phyloP scores from a whole-genome alignment of 1,140 invertebrate genomes.

The Brachionus koreanus region DNA sequence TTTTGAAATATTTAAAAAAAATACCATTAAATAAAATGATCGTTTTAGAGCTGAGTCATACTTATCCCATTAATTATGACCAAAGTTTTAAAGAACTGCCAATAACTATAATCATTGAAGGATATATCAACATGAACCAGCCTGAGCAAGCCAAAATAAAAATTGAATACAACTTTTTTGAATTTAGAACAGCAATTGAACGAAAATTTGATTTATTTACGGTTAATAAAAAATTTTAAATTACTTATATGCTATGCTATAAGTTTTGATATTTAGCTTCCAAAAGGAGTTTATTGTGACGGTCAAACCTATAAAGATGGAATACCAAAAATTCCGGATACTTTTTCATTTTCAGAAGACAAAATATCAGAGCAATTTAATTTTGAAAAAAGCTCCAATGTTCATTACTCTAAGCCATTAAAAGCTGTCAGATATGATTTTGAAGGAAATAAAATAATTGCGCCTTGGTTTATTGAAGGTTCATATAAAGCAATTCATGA shows the following conservation, averaged over 20 bases:
- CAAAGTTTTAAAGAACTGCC: background rate
- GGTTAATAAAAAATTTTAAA: too few species aligned
- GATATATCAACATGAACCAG: background rate
- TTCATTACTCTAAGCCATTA: background rate
- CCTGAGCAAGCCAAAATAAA: background rate
- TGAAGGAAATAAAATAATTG: background rate
- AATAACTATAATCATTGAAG: background rate
- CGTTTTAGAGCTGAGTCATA: background rate
- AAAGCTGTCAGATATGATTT: conserved; percentile 14
- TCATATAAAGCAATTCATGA: conserved; percentile 27
- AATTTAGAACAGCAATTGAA: conserved; percentile 29
- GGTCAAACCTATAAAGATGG: conserved; percentile 30
- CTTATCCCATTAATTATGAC: conserved; percentile 11
- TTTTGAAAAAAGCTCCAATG: background rate
- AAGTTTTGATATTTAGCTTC: conserved; percentile 23
- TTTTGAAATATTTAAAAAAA: background rate
- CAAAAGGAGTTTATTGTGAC: conserved; percentile 22
- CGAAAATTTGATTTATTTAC: background rate
- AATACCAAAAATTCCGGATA: background rate
- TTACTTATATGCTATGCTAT: too few species aligned
- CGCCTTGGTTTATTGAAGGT: background rate
- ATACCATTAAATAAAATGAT: background rate
- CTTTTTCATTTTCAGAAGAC: conserved; percentile 1
- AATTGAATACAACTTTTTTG: conserved; percentile 43
- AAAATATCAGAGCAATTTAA: background rate